These are phyloP conservation scores for Zeus faber DNA, from an alignment of 2,113 vertebrate genomes.

Conservation along the genomic window DNA sequence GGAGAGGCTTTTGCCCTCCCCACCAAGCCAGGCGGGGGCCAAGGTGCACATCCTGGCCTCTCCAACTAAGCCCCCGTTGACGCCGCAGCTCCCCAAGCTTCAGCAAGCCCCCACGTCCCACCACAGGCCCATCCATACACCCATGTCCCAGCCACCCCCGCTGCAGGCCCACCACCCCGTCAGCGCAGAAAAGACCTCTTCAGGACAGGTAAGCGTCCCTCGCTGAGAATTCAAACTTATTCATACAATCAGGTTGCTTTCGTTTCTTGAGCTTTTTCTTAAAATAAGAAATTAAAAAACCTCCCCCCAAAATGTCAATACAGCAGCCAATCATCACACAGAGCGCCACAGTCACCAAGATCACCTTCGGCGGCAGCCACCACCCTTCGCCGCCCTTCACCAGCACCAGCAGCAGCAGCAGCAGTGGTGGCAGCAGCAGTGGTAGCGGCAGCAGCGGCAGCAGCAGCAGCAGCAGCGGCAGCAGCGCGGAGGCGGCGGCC, in stretches of 20 bases:
- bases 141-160: slow-evolving; percentile 85
- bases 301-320: neutral
- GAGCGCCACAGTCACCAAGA: slow-evolving; percentile 92
- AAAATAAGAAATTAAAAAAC: neutral
- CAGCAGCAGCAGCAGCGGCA: slow-evolving; percentile 57
- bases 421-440: slow-evolving; percentile 52
- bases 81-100: slow-evolving; percentile 89
- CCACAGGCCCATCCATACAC: slow-evolving; percentile 90
- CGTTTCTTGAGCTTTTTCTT: too few relatives aligned
- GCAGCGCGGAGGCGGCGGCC: slow-evolving; percentile 60
- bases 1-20: slow-evolving; percentile 77
- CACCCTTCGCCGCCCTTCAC: slow-evolving; percentile 78
- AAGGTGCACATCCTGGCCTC: slow-evolving; percentile 27
- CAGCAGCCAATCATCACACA: slow-evolving; percentile 91
- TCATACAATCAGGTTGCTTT: too few relatives aligned
- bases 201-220: slow-evolving; percentile 83
- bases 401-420: slow-evolving; percentile 54
- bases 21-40: slow-evolving; percentile 32
- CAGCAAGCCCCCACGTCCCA: slow-evolving; percentile 93
- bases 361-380: slow-evolving; percentile 82
- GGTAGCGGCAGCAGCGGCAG: slow-evolving; percentile 75
- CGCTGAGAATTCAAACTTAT: too few relatives aligned
- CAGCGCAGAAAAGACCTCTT: slow-evolving; percentile 81
- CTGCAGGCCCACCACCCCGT: slow-evolving; percentile 85
- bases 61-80: slow-evolving; percentile 64